phyloP scores from a whole-genome alignment of 2,113 vertebrate genomes.

The Paratilapia polleni region DNA sequence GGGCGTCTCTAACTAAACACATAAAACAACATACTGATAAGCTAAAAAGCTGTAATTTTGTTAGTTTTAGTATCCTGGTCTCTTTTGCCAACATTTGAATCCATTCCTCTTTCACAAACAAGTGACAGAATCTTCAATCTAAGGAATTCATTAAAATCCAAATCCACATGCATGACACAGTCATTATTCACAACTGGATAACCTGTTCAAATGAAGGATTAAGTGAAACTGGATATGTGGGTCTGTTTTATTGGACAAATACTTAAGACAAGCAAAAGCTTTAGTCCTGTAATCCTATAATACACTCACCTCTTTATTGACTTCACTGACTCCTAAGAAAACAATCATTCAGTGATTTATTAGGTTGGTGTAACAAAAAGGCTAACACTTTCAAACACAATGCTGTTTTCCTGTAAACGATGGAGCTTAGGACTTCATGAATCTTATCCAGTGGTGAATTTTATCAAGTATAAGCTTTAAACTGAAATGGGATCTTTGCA shows the following conservation, averaged over 20 bases:
- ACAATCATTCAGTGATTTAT: not conserved
- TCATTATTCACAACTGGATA: slow-evolving; percentile 35
- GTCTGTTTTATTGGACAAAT: slow-evolving; percentile 30
- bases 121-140: not conserved
- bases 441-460: too few species aligned
- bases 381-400: not conserved
- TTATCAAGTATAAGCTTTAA: too few species aligned
- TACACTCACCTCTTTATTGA: slow-evolving; percentile 15
- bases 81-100: not conserved
- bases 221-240: slow-evolving; percentile 24
- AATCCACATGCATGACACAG: slow-evolving; percentile 16
- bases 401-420: not conserved
- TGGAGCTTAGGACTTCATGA: not conserved
- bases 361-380: not conserved
- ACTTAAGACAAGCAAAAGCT: slow-evolving; percentile 11
- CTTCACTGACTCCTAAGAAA: not conserved
- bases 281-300: slow-evolving; percentile 50
- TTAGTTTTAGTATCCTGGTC: not conserved
- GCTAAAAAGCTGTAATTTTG: not conserved
- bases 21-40: not conserved
- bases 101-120: not conserved
- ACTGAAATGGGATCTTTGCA: not conserved
- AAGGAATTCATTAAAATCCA: not conserved
- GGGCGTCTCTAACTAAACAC: not conserved
- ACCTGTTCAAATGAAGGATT: slow-evolving; percentile 44